Evolutionary conservation across 2,113 vertebrate genomes (phyloP).

Genomic region (Xiphorhynchus elegans): DNA sequence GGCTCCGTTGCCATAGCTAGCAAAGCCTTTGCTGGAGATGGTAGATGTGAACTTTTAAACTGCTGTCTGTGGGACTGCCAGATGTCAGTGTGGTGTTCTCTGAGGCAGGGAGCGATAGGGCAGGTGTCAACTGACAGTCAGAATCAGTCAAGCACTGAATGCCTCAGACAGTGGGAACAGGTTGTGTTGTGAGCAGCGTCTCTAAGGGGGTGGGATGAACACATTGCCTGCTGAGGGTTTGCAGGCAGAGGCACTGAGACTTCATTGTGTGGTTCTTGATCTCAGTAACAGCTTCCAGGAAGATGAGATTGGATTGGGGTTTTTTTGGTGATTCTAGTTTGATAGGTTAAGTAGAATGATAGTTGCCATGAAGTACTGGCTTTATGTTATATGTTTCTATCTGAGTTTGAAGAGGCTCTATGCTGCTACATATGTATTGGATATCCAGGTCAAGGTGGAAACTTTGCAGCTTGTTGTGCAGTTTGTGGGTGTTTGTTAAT

Average conservation of each 20-base stretch:
- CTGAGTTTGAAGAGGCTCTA: background rate
- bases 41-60: background rate
- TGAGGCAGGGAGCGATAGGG: background rate
- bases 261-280: accelerated
- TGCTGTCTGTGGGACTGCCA: background rate
- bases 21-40: background rate
- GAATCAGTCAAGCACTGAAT: slow-evolving; percentile 34
- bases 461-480: background rate
- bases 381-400: background rate
- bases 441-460: background rate
- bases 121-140: slow-evolving; percentile 50
- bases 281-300: background rate
- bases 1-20: background rate
- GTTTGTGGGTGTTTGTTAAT: background rate
- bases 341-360: background rate
- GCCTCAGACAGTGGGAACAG: background rate
- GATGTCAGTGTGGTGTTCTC: background rate
- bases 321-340: background rate
- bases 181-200: background rate
- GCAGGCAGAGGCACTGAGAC: background rate
- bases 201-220: background rate
- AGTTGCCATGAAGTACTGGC: accelerated
- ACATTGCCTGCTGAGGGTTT: background rate
- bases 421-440: background rate
- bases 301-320: background rate